These are phyloP conservation scores for Eristalinus sepulchralis DNA, from an alignment of 2,888 invertebrate genomes.

Conservation along the genomic window DNA sequence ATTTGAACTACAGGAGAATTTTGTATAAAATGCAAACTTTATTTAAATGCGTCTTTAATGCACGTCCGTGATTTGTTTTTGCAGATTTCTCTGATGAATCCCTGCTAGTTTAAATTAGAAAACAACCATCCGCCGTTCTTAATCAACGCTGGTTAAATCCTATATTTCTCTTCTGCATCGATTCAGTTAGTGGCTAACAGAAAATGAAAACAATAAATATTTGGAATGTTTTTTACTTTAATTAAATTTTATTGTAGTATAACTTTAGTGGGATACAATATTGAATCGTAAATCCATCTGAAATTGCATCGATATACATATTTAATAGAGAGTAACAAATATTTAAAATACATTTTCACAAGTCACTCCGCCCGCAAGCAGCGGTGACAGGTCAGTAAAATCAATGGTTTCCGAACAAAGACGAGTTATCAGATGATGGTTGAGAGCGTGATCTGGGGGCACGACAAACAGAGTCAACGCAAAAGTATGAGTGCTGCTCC, in stretches of 20 bases:
- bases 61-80: too few relatives aligned
- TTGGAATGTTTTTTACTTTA: conserved; percentile 54
- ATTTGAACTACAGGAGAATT: too few relatives aligned
- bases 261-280: conserved; percentile 40
- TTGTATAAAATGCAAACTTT: too few relatives aligned
- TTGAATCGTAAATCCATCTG: conserved; percentile 22
- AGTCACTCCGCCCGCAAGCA: neutral
- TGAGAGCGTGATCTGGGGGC: neutral
- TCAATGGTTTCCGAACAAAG: neutral
- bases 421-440: neutral
- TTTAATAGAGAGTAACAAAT: conserved; percentile 27
- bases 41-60: too few relatives aligned
- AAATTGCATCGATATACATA: neutral
- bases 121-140: too few relatives aligned
- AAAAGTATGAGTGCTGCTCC: neutral
- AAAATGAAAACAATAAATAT: conserved; percentile 4
- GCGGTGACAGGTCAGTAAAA: conserved; percentile 18
- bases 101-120: too few relatives aligned
- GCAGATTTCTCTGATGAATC: too few relatives aligned
- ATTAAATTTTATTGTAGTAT: conserved; percentile 38
- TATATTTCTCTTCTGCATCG: too few relatives aligned
- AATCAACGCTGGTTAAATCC: too few relatives aligned
- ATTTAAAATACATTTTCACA: neutral
- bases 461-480: neutral
- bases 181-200: too few relatives aligned